phyloP scores from a whole-genome alignment of 1,140 invertebrate genomes.

The Solenopsis fugax region DNA sequence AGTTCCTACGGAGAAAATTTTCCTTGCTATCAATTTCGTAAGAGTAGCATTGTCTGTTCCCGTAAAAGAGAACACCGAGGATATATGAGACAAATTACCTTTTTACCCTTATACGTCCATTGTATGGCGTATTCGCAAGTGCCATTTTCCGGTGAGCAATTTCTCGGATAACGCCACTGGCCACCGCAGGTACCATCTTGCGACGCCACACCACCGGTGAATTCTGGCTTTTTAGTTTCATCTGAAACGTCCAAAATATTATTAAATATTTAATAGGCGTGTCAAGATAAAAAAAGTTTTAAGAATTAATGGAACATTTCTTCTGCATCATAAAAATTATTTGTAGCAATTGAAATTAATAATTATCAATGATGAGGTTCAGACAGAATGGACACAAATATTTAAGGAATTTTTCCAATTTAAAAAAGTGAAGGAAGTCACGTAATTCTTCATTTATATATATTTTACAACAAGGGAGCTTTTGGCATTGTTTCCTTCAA shows the following conservation, averaged over 20 bases:
- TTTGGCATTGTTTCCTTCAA: no score
- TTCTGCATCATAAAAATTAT: no score
- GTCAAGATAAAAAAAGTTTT: background rate
- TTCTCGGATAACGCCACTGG: constrained; percentile 92
- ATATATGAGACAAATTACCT: constrained; percentile 77
- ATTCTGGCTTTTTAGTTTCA: constrained; percentile 82
- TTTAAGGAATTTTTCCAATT: no score
- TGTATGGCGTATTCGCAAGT: constrained; percentile 94
- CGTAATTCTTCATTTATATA: no score
- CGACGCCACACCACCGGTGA: constrained; percentile 68
- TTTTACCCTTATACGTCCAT: constrained; percentile 93
- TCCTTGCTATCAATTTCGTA: constrained; percentile 27
- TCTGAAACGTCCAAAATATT: constrained; percentile 77
- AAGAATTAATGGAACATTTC: background rate
- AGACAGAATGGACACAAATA: no score
- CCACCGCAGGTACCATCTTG: constrained; percentile 89
- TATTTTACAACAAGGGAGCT: no score
- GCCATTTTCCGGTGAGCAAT: constrained; percentile 90
- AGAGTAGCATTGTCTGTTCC: constrained; percentile 4
- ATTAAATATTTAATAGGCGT: background rate
- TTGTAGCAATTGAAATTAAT: no score
- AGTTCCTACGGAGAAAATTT: constrained; percentile 88
- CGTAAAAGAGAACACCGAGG: background rate
- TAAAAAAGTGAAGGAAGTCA: no score
- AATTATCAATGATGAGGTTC: no score